These are phyloP conservation scores for Mastomys natalensis DNA, from an alignment of 2,113 vertebrate species.

Conservation along the genomic window DNA sequence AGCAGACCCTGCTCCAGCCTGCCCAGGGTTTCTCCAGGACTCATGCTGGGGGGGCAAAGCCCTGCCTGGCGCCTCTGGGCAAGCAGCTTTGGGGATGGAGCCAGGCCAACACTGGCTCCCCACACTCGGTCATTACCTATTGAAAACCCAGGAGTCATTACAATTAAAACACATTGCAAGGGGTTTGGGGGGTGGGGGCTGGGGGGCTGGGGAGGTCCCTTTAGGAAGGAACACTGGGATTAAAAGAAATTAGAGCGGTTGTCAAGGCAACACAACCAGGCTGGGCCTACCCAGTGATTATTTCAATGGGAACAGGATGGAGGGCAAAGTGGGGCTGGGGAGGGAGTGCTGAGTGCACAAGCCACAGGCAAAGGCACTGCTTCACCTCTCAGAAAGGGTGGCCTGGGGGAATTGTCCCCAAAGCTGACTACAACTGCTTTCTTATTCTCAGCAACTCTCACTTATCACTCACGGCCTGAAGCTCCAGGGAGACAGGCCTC, in stretches of 20 bases:
- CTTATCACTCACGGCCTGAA: neutral
- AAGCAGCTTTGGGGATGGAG: conserved; percentile 73
- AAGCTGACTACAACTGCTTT: neutral
- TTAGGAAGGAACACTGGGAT: conserved; percentile 77
- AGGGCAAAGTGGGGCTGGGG: neutral
- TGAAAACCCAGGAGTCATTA: conserved; percentile 76
- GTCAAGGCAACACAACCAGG: conserved; percentile 55
- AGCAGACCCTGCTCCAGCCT: conserved; percentile 53
- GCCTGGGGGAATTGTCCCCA: neutral
- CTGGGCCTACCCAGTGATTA: conserved; percentile 71
- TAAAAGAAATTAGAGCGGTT: conserved; percentile 74
- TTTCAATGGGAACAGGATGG: conserved; percentile 67
- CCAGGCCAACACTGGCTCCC: conserved; percentile 67
- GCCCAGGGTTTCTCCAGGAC: conserved; percentile 57
- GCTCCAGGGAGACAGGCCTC: neutral
- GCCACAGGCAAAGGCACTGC: neutral
- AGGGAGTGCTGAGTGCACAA: neutral
- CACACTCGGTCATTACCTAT: conserved; percentile 69
- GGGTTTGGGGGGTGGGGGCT: neutral
- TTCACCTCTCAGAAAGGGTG: neutral
- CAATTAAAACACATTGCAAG: conserved; percentile 76
- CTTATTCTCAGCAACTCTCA: neutral
- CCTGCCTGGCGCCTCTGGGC: conserved; percentile 78
- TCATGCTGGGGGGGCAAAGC: conserved; percentile 65
- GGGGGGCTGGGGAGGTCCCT: conserved; percentile 49